These are phyloP conservation scores for Symphodus melops DNA, from an alignment of 2,113 vertebrate genomes.

Conservation along the genomic window DNA sequence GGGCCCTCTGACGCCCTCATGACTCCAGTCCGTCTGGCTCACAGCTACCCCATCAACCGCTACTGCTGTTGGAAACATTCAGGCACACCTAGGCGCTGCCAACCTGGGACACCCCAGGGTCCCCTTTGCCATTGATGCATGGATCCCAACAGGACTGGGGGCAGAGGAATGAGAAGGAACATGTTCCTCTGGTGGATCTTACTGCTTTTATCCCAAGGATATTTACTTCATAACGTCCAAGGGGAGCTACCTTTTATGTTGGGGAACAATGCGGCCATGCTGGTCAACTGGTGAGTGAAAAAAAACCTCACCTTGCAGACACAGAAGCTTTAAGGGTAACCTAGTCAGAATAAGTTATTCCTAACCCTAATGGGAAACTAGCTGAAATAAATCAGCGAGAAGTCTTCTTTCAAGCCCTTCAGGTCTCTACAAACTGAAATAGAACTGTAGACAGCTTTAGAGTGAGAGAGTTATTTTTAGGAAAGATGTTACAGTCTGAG, in stretches of 20 bases:
- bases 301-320: not conserved
- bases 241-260: constrained; percentile 92
- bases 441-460: constrained; percentile 1
- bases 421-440: not conserved
- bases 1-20: constrained; percentile 66
- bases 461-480: constrained; percentile 37
- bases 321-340: too few species aligned
- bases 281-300: constrained; percentile 93
- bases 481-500: constrained; percentile 34
- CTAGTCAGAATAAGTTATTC: too few species aligned
- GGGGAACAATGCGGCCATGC: constrained; percentile 92
- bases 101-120: constrained; percentile 60
- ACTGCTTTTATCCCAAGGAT: constrained; percentile 77
- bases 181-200: constrained; percentile 88
- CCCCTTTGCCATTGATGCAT: constrained; percentile 73
- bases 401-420: not conserved
- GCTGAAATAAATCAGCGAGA: not conserved
- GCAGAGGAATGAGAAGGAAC: constrained; percentile 70
- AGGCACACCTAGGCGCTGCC: constrained; percentile 26
- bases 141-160: constrained; percentile 71
- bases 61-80: constrained; percentile 44
- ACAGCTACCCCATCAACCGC: constrained; percentile 27
- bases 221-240: constrained; percentile 75
- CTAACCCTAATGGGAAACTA: not conserved
- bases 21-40: constrained; percentile 58